Evolutionary conservation across 2,888 invertebrate species (phyloP), one percentile per base, ranked within the genome.

Genomic region (Diplazon laetatorius): DNA sequence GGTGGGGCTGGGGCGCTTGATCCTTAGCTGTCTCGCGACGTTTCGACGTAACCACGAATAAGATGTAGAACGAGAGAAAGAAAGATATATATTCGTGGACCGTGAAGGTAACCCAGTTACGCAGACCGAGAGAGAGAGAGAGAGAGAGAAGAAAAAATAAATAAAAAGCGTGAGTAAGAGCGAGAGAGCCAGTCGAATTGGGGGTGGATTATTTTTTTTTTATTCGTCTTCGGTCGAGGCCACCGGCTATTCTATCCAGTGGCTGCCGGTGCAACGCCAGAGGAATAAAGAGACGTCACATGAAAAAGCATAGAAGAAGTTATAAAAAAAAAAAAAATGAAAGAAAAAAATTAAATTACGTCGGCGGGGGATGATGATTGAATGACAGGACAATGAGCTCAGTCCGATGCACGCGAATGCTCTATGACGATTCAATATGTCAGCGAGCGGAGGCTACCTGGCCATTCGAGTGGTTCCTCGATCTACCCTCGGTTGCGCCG

Each of bases 381-480:
- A 90, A 90, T 90, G 91, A 91, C 91, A 90, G 91, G 90, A 91
- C 91, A 91, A 91, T 90, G 88, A 89, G 86, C 79, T 75, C 68
- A 84, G 85, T 83, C 87, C 85, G 88, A 89, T 91, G 90, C 90
- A 90, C 87, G 87, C 90, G 86, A 88, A 84, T 87, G 89, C 89
- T 90, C 87, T 89, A 91, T 90, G 91, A 91, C 88, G 88, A 90
- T 89, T 91, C 90, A 89, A 91, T 91, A 90, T 87, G 82, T 78
- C 80, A 82, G 82, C 79, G 60, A 82, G 82, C 79, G 60, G 42
- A 79, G 14, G 14, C 2, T 12, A 20, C 81, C 59, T 68, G 70
- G 52, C 60, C 66, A 18, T 65, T 44, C 44, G 62, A 44, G 65
- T 52, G 76, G 70, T 2, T 30, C n/a, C n/a, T n/a, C n/a, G n/a